Evolutionary conservation across 2,113 vertebrate species (phyloP), one percentile per base, ranked within the genome.

Genomic region (Anarhynchus alexandrinus): DNA sequence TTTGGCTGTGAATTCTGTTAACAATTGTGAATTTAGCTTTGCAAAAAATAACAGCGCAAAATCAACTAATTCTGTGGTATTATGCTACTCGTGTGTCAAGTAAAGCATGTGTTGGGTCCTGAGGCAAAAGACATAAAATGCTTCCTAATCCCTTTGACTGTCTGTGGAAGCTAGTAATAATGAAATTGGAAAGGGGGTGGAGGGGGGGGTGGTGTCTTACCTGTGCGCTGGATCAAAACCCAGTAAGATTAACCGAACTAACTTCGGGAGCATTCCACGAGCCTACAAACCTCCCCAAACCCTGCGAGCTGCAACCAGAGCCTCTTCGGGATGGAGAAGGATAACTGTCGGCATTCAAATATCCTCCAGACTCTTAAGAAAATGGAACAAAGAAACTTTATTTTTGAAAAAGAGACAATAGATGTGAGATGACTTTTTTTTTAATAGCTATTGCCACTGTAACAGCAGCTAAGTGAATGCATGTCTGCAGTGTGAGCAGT

Each of bases 401-500:
- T 95, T 97, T 98, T 95, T 5, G 14, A 26, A 76, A 95, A 94
- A 97, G 92, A 95, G 87, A 97, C 95, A 96, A 86, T 82, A 70
- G 96, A 84, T 88, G 86, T 12, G 66, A 96, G 91, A 95, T 49
- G 22, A 95, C 59, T 88, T 96, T 93, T 80, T 96, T 95, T 97
- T 96, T 89, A 97, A 97, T 97, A 97, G 98, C 97, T 97, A 95
- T 98, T 97, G 97, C 97, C 96, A 96, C 97, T 96, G 97, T 97
- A 97, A 97, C 97, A 98, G 98, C 97, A 97, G 98, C 98, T 97
- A 96, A 98, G 98, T 95, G 96, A 97, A 98, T 97, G 98, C 93
- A 97, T 97, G 98, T 98, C 98, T 98, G 98, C 98, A 97, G 98
- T 98, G 98, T 96, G 98, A 98, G 98, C 98, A 97, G 98, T 98